Evolutionary conservation across 2,113 vertebrate species (phyloP).

Genomic region (Trogon surrucura): DNA sequence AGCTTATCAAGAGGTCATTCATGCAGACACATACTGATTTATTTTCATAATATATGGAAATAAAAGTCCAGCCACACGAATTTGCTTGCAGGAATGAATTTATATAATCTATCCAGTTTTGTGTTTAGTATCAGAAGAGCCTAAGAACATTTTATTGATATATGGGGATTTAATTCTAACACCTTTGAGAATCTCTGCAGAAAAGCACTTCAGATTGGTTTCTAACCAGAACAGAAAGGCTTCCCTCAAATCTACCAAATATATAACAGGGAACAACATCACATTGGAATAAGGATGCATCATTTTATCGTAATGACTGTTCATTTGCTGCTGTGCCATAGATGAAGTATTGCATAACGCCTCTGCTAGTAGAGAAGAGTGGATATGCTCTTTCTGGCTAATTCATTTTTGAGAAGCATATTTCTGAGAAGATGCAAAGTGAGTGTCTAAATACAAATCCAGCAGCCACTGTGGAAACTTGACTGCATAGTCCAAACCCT

Average conservation of each 20-base stretch:
- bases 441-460: background rate
- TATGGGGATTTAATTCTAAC: background rate
- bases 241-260: background rate
- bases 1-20: conserved; percentile 4
- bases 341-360: background rate
- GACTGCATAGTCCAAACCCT: background rate
- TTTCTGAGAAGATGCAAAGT: background rate
- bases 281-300: background rate
- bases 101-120: background rate
- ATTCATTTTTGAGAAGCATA: background rate
- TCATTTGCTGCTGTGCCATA: background rate
- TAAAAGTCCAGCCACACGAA: background rate
- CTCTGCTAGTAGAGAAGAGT: background rate
- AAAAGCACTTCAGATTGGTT: background rate
- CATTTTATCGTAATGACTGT: background rate
- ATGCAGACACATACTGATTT: background rate
- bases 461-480: background rate
- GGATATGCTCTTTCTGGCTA: background rate
- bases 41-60: conserved; percentile 51
- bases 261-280: background rate
- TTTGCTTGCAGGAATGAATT: background rate
- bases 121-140: background rate
- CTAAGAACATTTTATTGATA: background rate
- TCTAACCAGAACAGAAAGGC: background rate
- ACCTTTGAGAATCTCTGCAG: background rate